Base-by-base conservation (phyloP, 2,113 vertebrate genomes). In the Sinocyclocheilus maitianheensis region DNA sequence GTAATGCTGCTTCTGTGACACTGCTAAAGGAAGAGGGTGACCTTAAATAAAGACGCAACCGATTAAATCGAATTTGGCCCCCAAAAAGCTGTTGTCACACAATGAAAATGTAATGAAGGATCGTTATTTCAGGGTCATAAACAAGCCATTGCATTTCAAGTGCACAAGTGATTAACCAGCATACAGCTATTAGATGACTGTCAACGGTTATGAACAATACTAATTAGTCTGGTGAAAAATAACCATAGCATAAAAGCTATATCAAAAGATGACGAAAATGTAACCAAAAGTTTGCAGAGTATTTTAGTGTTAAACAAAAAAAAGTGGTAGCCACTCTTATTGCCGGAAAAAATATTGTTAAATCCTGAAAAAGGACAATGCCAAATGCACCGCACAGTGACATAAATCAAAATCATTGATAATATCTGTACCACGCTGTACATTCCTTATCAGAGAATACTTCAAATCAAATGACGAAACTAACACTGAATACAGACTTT, bases 351-450 rank as follows among this genome's bases (percentile, higher is more conserved):
- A n/a, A 58, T 37, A 37, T 55, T 1, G 7, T 79, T 22, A 55
- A 80, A 84, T 77, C 81, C 84, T 84, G 75, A 82, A 74, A 37
- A 82, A 53, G 63, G 26, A 53, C 40, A 67, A 88, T 88, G 87
- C 75, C 75, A 80, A 86, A 84, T 87, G 87, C 88, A 88, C 87
- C 74, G 84, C 82, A 83, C 86, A 87, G 86, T 86, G 89, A 89
- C 84, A 84, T 30, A 60, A 87, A 77, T 79, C 79, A 83, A 22
- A 71, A 63, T 76, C 84, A 76, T 67, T 60, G 74, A 69, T 60
- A 55, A 75, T 16, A 80, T 88, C 85, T 83, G 84, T 60, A 79
- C 55, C 85, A 65, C 69, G 87, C 87, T 81, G 82, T 74, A 88
- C 74, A 87, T 81, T 72, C 78, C 16, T 62, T 58, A 82, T 85